Percentiles rank a stretch among this genome's conserved stretches.
phyloP scores from a whole-genome alignment of 2,113 vertebrate genomes.

The Irena cyanogastra region DNA sequence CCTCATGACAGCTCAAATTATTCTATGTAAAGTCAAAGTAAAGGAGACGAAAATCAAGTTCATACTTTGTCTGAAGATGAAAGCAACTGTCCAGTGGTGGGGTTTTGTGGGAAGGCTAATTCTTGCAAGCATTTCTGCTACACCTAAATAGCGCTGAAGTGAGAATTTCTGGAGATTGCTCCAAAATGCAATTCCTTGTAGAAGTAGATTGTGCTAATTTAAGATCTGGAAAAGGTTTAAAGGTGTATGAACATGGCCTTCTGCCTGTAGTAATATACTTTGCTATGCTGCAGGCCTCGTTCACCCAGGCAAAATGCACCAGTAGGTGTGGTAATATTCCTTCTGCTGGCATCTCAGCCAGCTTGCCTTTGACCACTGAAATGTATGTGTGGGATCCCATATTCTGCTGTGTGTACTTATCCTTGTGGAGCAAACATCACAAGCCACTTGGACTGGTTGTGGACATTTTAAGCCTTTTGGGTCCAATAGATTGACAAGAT shows the following conservation, averaged over 20 bases:
- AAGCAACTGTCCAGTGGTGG: not conserved
- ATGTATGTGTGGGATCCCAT: not conserved
- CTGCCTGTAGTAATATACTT: not conserved
- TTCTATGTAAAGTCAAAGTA: not conserved
- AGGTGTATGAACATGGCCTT: not conserved
- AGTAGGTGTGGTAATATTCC: not conserved
- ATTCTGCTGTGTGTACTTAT: not conserved
- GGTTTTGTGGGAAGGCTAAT: not conserved
- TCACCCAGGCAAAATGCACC: not conserved
- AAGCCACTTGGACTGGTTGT: not conserved
- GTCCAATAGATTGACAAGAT: not conserved
- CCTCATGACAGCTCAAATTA: conserved; percentile 7
- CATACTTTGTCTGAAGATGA: not conserved
- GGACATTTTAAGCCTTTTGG: not conserved
- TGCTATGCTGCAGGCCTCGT: not conserved
- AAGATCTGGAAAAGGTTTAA: not conserved
- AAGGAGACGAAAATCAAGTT: not conserved
- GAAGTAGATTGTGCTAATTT: not conserved
- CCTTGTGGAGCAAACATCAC: not conserved
- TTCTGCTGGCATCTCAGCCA: not conserved
- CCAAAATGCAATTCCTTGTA: not conserved
- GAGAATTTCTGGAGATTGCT: not conserved
- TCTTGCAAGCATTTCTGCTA: not conserved
- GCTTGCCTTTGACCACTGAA: not conserved
- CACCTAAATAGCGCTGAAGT: not conserved